A percentile compares a stretch with the other conserved stretches of the same genome.
Conservation (phyloP, 2,113 vertebrate genomes). For the Plestiodon gilberti region DNA sequence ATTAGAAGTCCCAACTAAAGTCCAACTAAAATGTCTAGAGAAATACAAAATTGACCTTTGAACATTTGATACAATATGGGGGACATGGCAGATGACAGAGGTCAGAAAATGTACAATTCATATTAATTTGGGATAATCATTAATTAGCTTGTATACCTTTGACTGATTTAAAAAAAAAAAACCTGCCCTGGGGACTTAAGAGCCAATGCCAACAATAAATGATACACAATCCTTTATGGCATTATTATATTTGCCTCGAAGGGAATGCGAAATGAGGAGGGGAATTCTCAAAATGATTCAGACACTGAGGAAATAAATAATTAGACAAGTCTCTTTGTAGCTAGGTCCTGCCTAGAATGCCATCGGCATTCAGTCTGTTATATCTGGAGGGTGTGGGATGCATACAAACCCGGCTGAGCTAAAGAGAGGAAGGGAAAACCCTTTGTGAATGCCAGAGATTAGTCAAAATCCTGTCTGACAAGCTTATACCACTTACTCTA, state of each 20-base stretch:
- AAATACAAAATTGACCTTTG: neutral
- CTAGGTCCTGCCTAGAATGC: neutral
- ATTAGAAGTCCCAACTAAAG: neutral
- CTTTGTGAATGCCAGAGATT: neutral
- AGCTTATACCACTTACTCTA: neutral
- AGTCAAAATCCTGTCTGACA: neutral
- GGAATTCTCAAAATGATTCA: neutral
- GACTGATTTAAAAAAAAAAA: neutral
- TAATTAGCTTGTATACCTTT: slow-evolving; percentile 12
- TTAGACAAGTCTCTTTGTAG: neutral
- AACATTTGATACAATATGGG: neutral
- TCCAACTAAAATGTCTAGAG: neutral
- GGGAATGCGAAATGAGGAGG: neutral
- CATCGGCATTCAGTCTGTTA: neutral
- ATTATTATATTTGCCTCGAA: neutral
- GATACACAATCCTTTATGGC: neutral
- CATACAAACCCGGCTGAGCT: neutral
- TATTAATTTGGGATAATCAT: slow-evolving; percentile 6
- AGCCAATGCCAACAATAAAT: neutral
- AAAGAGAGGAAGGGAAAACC: neutral
- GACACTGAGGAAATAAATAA: neutral
- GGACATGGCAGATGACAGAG: neutral
- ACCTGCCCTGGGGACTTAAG: neutral
- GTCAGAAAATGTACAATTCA: slow-evolving; percentile 4
- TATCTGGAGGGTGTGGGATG: neutral